Evolutionary conservation across 2,797 vertebrate species (phyloP).

Genomic region (Anolis apletophallus): DNA sequence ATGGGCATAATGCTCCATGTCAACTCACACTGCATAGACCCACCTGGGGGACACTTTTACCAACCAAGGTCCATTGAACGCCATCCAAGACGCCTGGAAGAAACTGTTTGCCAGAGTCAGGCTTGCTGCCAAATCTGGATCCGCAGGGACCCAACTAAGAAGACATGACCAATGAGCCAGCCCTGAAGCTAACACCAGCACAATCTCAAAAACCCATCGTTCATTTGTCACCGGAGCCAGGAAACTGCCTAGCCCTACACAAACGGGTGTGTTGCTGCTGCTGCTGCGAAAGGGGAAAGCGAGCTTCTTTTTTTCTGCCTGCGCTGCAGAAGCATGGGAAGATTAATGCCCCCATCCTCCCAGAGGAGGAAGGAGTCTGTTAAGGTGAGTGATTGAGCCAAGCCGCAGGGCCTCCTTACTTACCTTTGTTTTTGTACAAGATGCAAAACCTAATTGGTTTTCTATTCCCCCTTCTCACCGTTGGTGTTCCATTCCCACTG

Average conservation of each 20-base stretch:
- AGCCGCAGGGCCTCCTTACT: not conserved
- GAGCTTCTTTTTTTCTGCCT: constrained; percentile 36
- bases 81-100: not conserved
- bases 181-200: not conserved
- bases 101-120: not conserved
- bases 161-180: not conserved
- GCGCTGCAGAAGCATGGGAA: constrained; percentile 1
- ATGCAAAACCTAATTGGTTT: not conserved
- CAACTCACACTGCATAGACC: not conserved
- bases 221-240: constrained; percentile 19
- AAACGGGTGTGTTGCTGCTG: not conserved
- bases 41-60: not conserved
- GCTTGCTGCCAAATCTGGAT: not conserved
- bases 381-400: not conserved
- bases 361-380: not conserved
- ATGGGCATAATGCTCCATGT: not conserved
- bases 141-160: not conserved
- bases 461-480: too few relatives aligned
- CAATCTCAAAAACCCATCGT: constrained; percentile 1
- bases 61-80: not conserved
- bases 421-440: not conserved
- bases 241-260: not conserved
- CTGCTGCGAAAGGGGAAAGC: not conserved
- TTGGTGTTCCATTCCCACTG: too few relatives aligned
- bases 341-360: constrained; percentile 29